Evolutionary conservation across 2,797 vertebrate genomes (phyloP).

Genomic region (Prunella strophiata): DNA sequence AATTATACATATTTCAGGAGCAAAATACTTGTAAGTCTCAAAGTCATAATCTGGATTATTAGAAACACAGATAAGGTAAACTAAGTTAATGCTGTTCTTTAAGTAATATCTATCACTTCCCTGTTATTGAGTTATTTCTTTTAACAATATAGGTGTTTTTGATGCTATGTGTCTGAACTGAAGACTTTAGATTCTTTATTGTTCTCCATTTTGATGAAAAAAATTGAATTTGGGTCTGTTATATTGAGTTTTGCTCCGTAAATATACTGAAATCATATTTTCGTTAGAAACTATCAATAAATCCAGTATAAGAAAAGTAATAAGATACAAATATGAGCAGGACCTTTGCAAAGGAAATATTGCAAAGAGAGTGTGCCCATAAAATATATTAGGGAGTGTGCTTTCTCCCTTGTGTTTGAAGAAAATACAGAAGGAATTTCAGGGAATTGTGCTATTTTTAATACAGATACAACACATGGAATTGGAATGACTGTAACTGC

Average conservation of each 20-base stretch:
- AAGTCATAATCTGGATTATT: constrained; percentile 67
- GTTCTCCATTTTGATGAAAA: constrained; percentile 95
- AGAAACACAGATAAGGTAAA: constrained; percentile 75
- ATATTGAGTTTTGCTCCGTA: constrained; percentile 97
- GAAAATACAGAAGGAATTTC: constrained; percentile 68
- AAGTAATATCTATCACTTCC: constrained; percentile 98
- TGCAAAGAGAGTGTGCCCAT: constrained; percentile 72
- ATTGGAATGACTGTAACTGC: constrained; percentile 22
- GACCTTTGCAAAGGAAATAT: constrained; percentile 86
- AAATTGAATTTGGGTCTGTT: constrained; percentile 93
- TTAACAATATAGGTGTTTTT: constrained; percentile 88
- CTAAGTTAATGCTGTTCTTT: constrained; percentile 88
- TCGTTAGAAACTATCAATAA: constrained; percentile 99
- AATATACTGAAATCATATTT: constrained; percentile 98
- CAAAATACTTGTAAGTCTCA: constrained; percentile 49
- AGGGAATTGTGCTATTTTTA: constrained; percentile 59
- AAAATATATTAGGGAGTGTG: constrained; percentile 77
- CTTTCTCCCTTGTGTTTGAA: constrained; percentile 63
- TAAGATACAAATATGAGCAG: constrained; percentile 91
- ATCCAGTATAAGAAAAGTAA: constrained; percentile 93
- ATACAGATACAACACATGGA: constrained; percentile 50
- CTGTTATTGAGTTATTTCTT: constrained; percentile 93
- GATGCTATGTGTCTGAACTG: constrained; percentile 89
- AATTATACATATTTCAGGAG: constrained; percentile 52
- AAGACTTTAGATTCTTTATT: constrained; percentile 93